A percentile compares a stretch with the other conserved stretches of the same genome.
phyloP scores from a whole-genome alignment of 1,140 invertebrate species.

The Matsumurasca onukii region DNA sequence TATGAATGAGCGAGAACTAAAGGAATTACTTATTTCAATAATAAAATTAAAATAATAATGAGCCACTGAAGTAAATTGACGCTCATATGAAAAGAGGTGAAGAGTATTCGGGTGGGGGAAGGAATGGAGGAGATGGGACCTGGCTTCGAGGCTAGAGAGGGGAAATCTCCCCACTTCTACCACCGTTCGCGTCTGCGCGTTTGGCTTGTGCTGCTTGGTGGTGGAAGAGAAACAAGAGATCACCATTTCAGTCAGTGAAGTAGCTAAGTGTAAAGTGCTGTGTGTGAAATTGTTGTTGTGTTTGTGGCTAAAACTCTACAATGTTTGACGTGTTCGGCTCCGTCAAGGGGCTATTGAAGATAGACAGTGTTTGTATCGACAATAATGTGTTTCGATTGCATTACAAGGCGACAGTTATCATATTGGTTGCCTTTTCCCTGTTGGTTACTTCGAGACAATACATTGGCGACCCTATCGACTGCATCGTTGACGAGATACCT shows the following conservation, averaged over 20 bases:
- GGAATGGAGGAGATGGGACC: background rate
- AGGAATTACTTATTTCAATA: too few species aligned
- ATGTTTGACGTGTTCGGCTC: constrained; percentile 58
- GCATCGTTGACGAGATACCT: constrained; percentile 66
- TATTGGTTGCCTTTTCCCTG: constrained; percentile 88
- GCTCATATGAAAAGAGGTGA: too few species aligned
- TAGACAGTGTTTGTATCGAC: constrained; percentile 89
- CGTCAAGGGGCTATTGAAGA: constrained; percentile 86
- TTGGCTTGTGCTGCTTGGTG: background rate
- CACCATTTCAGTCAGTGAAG: background rate
- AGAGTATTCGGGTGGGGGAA: too few species aligned
- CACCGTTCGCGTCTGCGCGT: background rate
- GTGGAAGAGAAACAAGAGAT: constrained; percentile 1
- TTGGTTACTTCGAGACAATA: constrained; percentile 93
- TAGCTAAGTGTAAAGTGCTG: constrained; percentile 14
- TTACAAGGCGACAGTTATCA: constrained; percentile 91
- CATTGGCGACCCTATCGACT: constrained; percentile 93
- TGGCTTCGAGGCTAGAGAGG: constrained; percentile 19
- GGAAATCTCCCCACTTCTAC: constrained; percentile 4
- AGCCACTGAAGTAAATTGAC: too few species aligned
- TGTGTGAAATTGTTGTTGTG: constrained; percentile 5
- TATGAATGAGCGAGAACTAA: too few species aligned
- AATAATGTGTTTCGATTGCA: constrained; percentile 93
- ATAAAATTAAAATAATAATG: too few species aligned
- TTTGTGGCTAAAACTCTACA: constrained; percentile 27